These are phyloP conservation scores for Drosophila paranaensis DNA, from an alignment of 2,888 invertebrate species.

Conservation along the genomic window DNA sequence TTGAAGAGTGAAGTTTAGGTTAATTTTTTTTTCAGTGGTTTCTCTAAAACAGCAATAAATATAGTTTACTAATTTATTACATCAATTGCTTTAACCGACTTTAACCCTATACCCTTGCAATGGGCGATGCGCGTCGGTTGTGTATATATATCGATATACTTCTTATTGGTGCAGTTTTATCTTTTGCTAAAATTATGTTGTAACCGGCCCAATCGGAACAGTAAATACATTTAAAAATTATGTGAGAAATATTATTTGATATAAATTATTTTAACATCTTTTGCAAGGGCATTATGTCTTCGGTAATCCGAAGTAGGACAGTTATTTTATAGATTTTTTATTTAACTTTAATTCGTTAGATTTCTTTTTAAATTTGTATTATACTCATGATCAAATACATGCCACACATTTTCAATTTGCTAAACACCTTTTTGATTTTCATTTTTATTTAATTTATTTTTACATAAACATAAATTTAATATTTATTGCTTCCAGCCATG, in stretches of 20 bases:
- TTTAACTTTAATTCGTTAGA: background rate
- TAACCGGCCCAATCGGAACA: background rate
- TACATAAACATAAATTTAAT: slow-evolving; percentile 4
- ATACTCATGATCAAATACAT: slow-evolving; percentile 59
- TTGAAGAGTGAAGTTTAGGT: slow-evolving; percentile 47
- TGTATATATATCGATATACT: background rate
- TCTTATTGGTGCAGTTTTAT: background rate
- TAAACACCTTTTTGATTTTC: slow-evolving; percentile 9
- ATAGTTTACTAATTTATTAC: background rate
- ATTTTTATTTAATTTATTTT: background rate
- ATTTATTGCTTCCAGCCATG: slow-evolving; percentile 12
- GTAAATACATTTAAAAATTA: background rate
- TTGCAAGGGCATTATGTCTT: slow-evolving; percentile 12
- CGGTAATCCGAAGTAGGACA: background rate
- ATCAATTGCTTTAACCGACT: slow-evolving; percentile 21
- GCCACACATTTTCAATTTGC: slow-evolving; percentile 70
- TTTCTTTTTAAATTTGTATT: background rate
- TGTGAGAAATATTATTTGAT: background rate
- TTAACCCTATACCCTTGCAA: slow-evolving; percentile 11
- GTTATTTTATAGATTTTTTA: slow-evolving; percentile 9
- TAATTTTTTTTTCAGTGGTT: background rate
- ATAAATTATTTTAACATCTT: background rate
- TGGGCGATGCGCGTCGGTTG: background rate
- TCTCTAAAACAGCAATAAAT: slow-evolving; percentile 8
- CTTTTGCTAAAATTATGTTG: background rate